Percentiles rank a stretch among this genome's conserved stretches.
These are phyloP conservation scores for Agapetus fuscipes DNA, from an alignment of 2,888 invertebrate genomes.

Conservation along the genomic window DNA sequence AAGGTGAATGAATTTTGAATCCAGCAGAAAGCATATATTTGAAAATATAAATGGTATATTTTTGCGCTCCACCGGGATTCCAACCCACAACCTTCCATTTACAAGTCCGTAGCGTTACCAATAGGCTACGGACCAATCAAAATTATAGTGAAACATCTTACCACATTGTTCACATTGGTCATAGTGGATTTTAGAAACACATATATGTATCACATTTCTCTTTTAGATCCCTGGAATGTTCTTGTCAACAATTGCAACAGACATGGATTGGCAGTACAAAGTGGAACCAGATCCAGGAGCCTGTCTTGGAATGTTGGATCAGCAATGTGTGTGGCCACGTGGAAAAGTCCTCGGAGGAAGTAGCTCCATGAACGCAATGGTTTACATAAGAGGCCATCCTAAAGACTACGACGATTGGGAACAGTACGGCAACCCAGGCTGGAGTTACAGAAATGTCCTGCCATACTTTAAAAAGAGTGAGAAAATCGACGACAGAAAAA, in stretches of 20 bases:
- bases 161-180: neutral
- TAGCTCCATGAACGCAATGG: constrained; percentile 82
- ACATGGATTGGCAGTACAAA: constrained; percentile 46
- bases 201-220: neutral
- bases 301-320: constrained; percentile 38
- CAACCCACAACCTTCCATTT: too few relatives aligned
- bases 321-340: too few relatives aligned
- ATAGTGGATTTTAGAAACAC: neutral
- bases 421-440: constrained; percentile 59
- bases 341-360: constrained; percentile 74
- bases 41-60: too few relatives aligned
- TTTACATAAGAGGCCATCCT: constrained; percentile 76
- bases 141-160: too few relatives aligned
- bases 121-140: too few relatives aligned
- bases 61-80: too few relatives aligned
- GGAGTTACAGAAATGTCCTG: constrained; percentile 67
- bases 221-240: constrained; percentile 10
- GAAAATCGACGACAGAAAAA: too few relatives aligned
- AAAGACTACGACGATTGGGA: constrained; percentile 84
- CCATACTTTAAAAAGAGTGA: constrained; percentile 75
- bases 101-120: too few relatives aligned
- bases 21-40: too few relatives aligned
- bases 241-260: constrained; percentile 3
- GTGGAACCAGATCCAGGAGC: constrained; percentile 35
- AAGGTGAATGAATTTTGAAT: too few relatives aligned